Evolutionary conservation across 2,797 vertebrate genomes (phyloP), one percentile per base, ranked within the genome.

Genomic region (Lepus oiostolus): DNA sequence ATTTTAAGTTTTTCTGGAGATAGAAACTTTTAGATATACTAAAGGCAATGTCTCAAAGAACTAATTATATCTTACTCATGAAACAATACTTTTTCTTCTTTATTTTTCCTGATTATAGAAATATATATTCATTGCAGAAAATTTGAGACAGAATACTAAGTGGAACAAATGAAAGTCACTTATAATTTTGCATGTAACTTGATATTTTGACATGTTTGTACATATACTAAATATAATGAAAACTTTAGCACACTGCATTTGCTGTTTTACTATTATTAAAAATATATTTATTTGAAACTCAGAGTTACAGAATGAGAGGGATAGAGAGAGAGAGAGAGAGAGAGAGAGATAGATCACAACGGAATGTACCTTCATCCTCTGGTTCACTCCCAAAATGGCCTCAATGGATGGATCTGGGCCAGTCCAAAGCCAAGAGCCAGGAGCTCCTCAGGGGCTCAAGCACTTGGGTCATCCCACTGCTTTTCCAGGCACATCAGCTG

Each of bases 11-110:
- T 54, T 74, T 9, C n/a, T 68, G 47, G 72, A 93, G 74, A 24
- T 85, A 82, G 65, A 12, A 92, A 79, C 65, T 88, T 95, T 92
- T 63, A 72, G 35, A 54, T 47, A 83, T 94, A 83, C 60, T 86
- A n/a, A 54, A 65, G 72, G 65, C 79, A 63, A 74, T 74, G 19
- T 95, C n/a, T 75, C 28, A 17, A 77, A 84, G 50, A 95, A 7
- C 38, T 88, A 81, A 90, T 76, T 72, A 19, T 63, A 76, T 16
- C 7, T 87, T 87, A 47, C 26, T 75, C 87, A 91, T 30, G 91
- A 84, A 70, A 84, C 10, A 52, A 7, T 9, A 86, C 26, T 93
- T 67, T 96, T 54, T 88, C 60, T 88, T 74, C 52, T 88, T 82
- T 85, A 60, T 85, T 67, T 52, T 11, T 21, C 30, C 13, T 93